Conservation (phyloP, 1,140 invertebrate species). For the Diachasmimorpha longicaudata region DNA sequence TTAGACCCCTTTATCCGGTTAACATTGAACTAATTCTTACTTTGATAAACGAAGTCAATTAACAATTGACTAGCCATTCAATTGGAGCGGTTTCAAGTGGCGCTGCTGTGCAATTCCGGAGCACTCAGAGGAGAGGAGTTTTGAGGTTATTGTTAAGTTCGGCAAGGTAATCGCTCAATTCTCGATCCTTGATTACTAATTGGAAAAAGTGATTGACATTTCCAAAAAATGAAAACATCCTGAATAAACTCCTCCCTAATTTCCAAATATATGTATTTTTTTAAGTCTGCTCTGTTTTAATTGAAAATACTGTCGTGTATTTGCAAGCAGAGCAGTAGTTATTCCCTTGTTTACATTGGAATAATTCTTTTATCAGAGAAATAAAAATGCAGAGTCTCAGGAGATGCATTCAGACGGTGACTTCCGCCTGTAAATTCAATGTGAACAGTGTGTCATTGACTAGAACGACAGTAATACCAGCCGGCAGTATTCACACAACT, state of each 20-base stretch:
- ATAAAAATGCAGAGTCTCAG: slow-evolving; percentile 15
- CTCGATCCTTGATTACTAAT: no score
- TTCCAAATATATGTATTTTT: no score
- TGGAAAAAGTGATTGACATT: background rate
- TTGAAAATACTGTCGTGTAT: background rate
- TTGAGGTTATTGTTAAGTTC: background rate
- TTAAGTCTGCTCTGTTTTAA: no score
- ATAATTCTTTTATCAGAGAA: background rate
- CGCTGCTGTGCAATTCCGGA: background rate
- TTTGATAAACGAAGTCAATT: no score
- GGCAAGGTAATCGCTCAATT: background rate
- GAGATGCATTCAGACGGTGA: slow-evolving; percentile 6
- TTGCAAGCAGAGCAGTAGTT: background rate
- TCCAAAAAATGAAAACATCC: background rate
- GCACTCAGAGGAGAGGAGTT: background rate
- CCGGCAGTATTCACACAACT: background rate
- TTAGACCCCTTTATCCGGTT: no score
- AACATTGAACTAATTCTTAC: no score
- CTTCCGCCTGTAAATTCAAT: background rate
- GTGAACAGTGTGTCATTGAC: background rate
- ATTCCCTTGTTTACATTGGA: background rate
- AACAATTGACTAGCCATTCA: no score
- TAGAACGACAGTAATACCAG: background rate
- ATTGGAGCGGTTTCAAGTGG: background rate
- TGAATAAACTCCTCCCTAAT: no score